Percentiles rank a stretch among this genome's conserved stretches.
phyloP scores from a whole-genome alignment of 1,140 invertebrate genomes.

The Musca vetustissima region DNA sequence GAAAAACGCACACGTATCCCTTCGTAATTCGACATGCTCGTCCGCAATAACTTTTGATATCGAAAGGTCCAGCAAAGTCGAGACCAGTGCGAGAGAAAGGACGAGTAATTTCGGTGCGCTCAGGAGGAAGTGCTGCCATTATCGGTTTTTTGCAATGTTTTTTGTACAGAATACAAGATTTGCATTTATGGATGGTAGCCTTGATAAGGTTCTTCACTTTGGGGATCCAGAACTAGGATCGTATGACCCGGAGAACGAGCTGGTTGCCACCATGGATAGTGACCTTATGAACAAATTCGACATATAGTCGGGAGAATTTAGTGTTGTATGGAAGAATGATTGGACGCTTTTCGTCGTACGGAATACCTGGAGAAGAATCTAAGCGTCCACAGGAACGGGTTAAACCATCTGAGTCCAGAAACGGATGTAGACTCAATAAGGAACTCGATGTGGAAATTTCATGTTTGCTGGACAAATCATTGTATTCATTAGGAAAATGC shows the following conservation, averaged over 20 bases:
- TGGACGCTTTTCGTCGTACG: not conserved
- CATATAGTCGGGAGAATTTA: not conserved
- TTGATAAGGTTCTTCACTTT: conserved; percentile 2
- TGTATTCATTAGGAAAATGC: not conserved
- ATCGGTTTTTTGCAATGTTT: not conserved
- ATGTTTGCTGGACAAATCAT: not conserved
- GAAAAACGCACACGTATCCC: not conserved
- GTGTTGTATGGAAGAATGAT: not conserved
- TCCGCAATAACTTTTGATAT: not conserved
- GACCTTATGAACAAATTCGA: not conserved
- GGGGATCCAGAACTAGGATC: not conserved
- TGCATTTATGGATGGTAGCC: not conserved
- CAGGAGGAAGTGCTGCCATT: not conserved
- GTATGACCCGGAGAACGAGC: not conserved
- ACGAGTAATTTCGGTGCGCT: not conserved
- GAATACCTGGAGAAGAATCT: not conserved
- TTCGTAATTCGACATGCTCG: not conserved
- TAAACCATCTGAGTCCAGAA: not conserved
- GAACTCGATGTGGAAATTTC: not conserved
- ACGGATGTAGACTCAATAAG: not conserved
- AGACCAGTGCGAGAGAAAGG: not conserved
- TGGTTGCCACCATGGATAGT: not conserved
- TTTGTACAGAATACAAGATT: not conserved
- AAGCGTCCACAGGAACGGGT: not conserved
- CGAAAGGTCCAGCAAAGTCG: not conserved